Conservation (phyloP, 2,888 invertebrate species). For the Argyra leucocephala region DNA sequence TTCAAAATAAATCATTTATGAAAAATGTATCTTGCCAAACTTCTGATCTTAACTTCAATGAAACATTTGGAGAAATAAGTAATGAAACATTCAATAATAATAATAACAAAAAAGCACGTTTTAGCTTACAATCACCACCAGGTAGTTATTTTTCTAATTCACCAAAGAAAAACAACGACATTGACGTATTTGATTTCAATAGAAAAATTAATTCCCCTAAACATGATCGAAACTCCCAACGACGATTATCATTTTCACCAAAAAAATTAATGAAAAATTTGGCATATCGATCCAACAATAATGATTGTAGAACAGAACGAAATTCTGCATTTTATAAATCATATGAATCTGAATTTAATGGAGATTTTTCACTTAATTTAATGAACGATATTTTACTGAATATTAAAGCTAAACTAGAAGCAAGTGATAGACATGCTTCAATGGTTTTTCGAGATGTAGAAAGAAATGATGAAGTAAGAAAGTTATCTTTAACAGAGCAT, state of each 20-base stretch:
- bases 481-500: slow-evolving; percentile 8
- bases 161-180: slow-evolving; percentile 23
- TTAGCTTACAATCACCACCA: slow-evolving; percentile 34
- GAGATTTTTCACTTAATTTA: slow-evolving; percentile 36
- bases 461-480: slow-evolving; percentile 16
- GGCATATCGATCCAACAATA: neutral
- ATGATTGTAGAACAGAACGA: no score
- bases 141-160: slow-evolving; percentile 39
- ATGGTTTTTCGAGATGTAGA: slow-evolving; percentile 35
- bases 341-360: slow-evolving; percentile 36
- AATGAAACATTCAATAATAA: slow-evolving; percentile 22
- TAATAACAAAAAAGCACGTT: slow-evolving; percentile 20
- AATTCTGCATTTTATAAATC: slow-evolving; percentile 34
- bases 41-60: slow-evolving; percentile 18
- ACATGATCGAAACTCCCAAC: slow-evolving; percentile 24
- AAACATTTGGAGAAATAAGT: neutral
- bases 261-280: slow-evolving; percentile 14
- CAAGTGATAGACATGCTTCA: slow-evolving; percentile 33
- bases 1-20: neutral
- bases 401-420: slow-evolving; percentile 36
- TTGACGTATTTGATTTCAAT: slow-evolving; percentile 35
- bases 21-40: slow-evolving; percentile 34
- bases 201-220: slow-evolving; percentile 35
- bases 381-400: slow-evolving; percentile 38
- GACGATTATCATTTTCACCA: slow-evolving; percentile 13